These are phyloP conservation scores for Hirtodrosophila confusa DNA, from an alignment of 2,888 invertebrate species.

Conservation along the genomic window DNA sequence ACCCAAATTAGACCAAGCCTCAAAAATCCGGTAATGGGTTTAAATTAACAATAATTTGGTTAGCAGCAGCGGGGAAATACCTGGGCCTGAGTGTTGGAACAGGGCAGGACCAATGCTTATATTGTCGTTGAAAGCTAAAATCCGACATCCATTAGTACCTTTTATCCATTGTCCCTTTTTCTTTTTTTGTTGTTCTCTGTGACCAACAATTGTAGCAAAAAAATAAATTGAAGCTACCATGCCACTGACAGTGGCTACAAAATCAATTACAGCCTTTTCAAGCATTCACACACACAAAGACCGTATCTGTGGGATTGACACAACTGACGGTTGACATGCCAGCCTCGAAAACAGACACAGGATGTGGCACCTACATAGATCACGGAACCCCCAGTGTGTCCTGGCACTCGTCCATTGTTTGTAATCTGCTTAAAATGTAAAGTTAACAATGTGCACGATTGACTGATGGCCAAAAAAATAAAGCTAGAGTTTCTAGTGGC, in stretches of 20 bases:
- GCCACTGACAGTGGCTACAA: slow-evolving; percentile 51
- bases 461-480: slow-evolving; percentile 55
- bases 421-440: slow-evolving; percentile 78
- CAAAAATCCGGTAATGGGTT: slow-evolving; percentile 19
- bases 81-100: slow-evolving; percentile 1
- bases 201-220: slow-evolving; percentile 12
- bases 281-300: slow-evolving; percentile 13
- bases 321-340: slow-evolving; percentile 46
- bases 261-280: slow-evolving; percentile 67
- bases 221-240: slow-evolving; percentile 61
- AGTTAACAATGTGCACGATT: slow-evolving; percentile 73
- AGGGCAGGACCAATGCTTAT: neutral
- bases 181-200: slow-evolving; percentile 4
- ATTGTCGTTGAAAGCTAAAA: slow-evolving; percentile 19
- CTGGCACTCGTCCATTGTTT: slow-evolving; percentile 44
- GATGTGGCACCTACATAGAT: slow-evolving; percentile 38
- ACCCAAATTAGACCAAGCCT: slow-evolving; percentile 45
- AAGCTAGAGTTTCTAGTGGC: slow-evolving; percentile 19
- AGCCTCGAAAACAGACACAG: slow-evolving; percentile 22
- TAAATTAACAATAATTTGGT: slow-evolving; percentile 48
- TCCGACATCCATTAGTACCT: slow-evolving; percentile 33
- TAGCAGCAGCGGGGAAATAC: neutral
- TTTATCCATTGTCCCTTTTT: slow-evolving; percentile 15
- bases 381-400: slow-evolving; percentile 20
- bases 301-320: slow-evolving; percentile 26